Conservation (phyloP, 2,888 invertebrate species). For the Diadegma fenestrale region DNA sequence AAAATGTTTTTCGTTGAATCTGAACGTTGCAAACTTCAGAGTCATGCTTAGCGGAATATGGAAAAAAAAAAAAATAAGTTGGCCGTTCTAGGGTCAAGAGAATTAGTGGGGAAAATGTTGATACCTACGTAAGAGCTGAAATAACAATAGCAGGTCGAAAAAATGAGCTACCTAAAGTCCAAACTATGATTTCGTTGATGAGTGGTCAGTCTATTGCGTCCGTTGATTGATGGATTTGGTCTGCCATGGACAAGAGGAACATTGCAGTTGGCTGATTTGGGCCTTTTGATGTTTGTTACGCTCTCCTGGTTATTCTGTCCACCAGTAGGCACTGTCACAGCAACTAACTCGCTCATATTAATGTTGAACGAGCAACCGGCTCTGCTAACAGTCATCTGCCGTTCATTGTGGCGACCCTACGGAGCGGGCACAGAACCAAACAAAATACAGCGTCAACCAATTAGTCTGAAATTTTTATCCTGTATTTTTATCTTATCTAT, state of each 20-base stretch:
- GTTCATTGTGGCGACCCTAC: conserved; percentile 81
- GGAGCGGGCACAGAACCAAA: conserved; percentile 54
- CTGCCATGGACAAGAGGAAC: conserved; percentile 88
- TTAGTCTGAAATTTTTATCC: neutral
- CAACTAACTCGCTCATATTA: conserved; percentile 85
- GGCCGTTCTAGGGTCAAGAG: no score
- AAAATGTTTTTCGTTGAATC: no score
- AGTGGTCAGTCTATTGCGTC: conserved; percentile 87
- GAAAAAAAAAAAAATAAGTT: no score
- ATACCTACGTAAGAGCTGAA: conserved; percentile 10
- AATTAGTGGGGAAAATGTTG: neutral
- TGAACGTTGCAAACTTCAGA: no score
- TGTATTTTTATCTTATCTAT: neutral
- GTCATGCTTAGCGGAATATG: no score
- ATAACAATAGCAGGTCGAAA: conserved; percentile 41
- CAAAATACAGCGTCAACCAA: conserved; percentile 33
- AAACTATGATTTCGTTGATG: conserved; percentile 96
- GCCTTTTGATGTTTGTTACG: conserved; percentile 84
- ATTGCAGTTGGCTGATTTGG: conserved; percentile 84
- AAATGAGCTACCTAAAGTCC: conserved; percentile 90
- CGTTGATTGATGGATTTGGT: conserved; percentile 84
- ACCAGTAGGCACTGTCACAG: conserved; percentile 83
- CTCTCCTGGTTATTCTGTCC: conserved; percentile 83
- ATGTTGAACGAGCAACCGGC: conserved; percentile 80
- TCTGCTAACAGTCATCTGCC: conserved; percentile 84